phyloP scores from a whole-genome alignment of 2,888 invertebrate species.

The Arrhopalites spinosus region DNA sequence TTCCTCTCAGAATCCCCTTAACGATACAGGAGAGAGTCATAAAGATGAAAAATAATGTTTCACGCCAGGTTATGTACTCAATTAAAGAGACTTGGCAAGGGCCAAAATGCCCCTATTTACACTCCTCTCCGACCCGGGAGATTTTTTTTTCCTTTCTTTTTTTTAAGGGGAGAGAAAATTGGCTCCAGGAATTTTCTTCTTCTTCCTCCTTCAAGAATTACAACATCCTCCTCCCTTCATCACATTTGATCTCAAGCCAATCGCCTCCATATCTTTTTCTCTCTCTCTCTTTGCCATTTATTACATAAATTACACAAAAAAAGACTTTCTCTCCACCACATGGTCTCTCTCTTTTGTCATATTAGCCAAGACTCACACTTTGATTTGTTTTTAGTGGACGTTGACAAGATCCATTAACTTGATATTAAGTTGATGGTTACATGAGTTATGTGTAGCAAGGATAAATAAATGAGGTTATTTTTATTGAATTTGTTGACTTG shows the following conservation, averaged over 20 bases:
- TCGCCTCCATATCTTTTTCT: conserved; percentile 10
- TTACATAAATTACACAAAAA: too few relatives aligned
- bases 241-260: conserved; percentile 30
- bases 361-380: not conserved
- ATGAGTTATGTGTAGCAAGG: not conserved
- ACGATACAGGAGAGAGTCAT: conserved; percentile 37
- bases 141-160: too few relatives aligned
- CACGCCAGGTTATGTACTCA: conserved; percentile 37
- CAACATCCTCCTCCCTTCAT: not conserved
- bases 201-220: too few relatives aligned
- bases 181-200: not conserved
- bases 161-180: too few relatives aligned
- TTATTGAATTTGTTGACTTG: too few relatives aligned
- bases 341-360: not conserved
- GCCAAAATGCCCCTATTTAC: conserved; percentile 29
- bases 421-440: not conserved
- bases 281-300: not conserved
- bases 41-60: conserved; percentile 39
- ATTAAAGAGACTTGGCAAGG: conserved; percentile 33
- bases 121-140: conserved; percentile 20
- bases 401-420: too few relatives aligned
- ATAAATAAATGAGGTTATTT: too few relatives aligned
- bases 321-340: not conserved
- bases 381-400: too few relatives aligned
- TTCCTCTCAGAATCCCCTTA: conserved; percentile 12